A percentile compares a stretch with the other conserved stretches of the same genome.
Conservation (phyloP, 2,888 invertebrate species). For the Stenotaenia linearis region DNA sequence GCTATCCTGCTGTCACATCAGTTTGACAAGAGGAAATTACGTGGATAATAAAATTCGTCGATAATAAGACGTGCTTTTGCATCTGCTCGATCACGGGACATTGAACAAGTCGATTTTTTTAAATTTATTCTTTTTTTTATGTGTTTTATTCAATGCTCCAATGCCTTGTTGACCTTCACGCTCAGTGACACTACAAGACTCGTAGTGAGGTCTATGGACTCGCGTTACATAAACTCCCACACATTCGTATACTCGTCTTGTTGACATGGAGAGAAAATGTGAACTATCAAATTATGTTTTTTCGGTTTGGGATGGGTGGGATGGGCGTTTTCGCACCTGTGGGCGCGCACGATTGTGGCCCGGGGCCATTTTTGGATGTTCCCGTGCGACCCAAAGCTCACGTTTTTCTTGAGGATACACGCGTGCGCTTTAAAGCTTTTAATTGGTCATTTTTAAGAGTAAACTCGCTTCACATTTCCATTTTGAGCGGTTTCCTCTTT, state of each 20-base stretch:
- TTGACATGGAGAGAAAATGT: not conserved
- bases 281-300: not conserved
- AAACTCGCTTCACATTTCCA: not conserved
- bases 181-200: not conserved
- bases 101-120: not conserved
- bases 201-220: constrained; percentile 14
- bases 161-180: constrained; percentile 20
- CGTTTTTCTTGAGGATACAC: constrained; percentile 1
- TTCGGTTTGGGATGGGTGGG: not conserved
- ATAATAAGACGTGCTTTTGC: not conserved
- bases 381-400: not conserved
- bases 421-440: not conserved
- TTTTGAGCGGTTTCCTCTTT: not conserved
- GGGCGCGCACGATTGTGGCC: not conserved
- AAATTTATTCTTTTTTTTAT: not conserved
- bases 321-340: constrained; percentile 8
- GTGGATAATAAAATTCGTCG: not conserved
- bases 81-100: not conserved
- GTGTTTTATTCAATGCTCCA: not conserved
- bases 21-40: not conserved
- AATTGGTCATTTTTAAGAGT: not conserved
- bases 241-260: not conserved
- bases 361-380: not conserved
- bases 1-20: not conserved
- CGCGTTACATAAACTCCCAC: not conserved